Evolutionary conservation across 1,140 invertebrate species (phyloP), one percentile per base, ranked within the genome.

Genomic region (Mycetomoellerius zeteki): DNA sequence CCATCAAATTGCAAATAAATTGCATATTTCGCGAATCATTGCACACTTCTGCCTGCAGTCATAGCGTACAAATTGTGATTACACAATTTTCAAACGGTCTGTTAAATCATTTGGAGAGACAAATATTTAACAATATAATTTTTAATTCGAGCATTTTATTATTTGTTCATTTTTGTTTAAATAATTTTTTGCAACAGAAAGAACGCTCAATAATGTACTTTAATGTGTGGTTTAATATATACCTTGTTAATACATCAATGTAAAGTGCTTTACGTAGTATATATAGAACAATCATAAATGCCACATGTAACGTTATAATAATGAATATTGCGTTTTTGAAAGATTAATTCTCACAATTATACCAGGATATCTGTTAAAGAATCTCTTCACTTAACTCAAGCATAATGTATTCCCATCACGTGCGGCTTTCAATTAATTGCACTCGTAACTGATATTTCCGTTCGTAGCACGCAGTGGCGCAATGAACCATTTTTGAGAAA

Each of bases 361-460:
- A n/a, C 6, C 37, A 27, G 47, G 47, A 52, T 75, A 84, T 84
- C 80, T 73, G 37, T 60, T 24, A 73, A 75, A 62, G 80, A 73
- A 84, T 84, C 69, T 73, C 69, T 73, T 84, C 69, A 60, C 54
- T 84, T 73, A 82, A 75, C 80, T 60, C 54, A 21, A 33, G 80
- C 33, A 56, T 84, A 84, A 84, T 84, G 56, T 84, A 84, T 84
- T 84, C 69, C 37, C 69, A 73, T 71, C 69, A 73, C 67, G 80
- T 47, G 69, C 80, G 69, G 58, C 67, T 73, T 84, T 75, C 80
- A 73, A 76, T 85, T 85, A 85, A 77, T 85, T 85, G 75, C 62
- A 54, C 75, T 78, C 21, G 82, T 80, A 64, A 85, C 58, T 64
- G 72, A 85, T 85, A 65, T 85, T 85, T 81, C 54, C 78, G 60